Percentiles rank a stretch among this genome's conserved stretches.
These are phyloP conservation scores for Archocentrus centrarchus DNA, from an alignment of 2,113 vertebrate species.

Conservation along the genomic window DNA sequence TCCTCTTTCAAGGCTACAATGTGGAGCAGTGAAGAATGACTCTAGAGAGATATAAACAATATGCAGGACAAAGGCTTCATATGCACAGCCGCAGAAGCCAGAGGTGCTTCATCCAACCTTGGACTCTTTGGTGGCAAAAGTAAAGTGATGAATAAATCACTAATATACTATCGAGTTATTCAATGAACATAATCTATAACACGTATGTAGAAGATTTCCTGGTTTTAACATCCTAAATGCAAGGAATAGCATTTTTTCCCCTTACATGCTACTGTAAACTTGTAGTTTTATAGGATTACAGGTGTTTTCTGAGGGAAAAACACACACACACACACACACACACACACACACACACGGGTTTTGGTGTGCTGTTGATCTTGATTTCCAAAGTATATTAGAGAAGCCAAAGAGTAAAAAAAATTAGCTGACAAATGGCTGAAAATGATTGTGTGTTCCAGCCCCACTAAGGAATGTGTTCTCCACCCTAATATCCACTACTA, in stretches of 20 bases:
- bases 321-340: not conserved
- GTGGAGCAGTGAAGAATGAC: not conserved
- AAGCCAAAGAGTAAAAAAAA: not conserved
- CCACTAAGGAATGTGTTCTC: constrained; percentile 51
- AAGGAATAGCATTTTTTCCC: not conserved
- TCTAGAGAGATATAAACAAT: not conserved
- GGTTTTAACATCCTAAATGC: not conserved
- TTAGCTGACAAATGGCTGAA: not conserved
- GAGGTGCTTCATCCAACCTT: not conserved
- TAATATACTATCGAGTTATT: not conserved
- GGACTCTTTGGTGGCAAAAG: not conserved
- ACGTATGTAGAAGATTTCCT: not conserved
- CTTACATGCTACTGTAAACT: not conserved
- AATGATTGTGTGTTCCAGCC: not conserved
- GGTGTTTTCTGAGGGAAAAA: not conserved
- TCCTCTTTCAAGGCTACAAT: not conserved
- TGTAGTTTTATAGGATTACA: not conserved
- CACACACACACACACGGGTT: too few species aligned
- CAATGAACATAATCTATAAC: not conserved
- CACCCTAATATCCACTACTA: constrained; percentile 33
- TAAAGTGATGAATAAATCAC: not conserved
- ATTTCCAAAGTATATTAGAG: not conserved
- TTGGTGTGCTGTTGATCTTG: not conserved
- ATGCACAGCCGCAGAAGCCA: not conserved
- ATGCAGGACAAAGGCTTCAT: not conserved